Evolutionary conservation across 2,888 invertebrate genomes (phyloP), one percentile per base, ranked within the genome.

Genomic region (Caenorhabditis imperialis): DNA sequence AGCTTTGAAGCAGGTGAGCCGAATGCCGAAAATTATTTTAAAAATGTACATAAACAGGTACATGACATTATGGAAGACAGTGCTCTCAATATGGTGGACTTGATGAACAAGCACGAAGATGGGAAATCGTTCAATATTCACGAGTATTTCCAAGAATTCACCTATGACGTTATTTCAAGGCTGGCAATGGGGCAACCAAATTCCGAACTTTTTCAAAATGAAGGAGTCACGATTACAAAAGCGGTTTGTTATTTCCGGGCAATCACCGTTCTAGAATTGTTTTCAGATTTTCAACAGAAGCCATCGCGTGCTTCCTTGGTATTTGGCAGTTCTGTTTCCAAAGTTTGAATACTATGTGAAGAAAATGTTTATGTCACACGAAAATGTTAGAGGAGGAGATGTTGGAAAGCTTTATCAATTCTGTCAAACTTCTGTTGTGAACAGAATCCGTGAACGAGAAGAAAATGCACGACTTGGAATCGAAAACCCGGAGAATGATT

Each of bases 151-250:
- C 81, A 82, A 61, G 80, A 82, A 47, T 78, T 71, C 45, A 79
- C 82, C 4, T 69, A 77, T 18, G 82, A 82, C 40, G 69, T 82
- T 16, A 82, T 82, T 14, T 74, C 67, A 5, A 54, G 81, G 12
- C 54, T 82, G 14, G 81, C 81, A 1, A 77, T 82, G 74, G 82
- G 82, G 0, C 78, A 81, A 54, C 58, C 73, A 23, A 57, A 70
- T 5, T 73, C 73, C 8, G 74, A 72, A 16, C 62, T 67, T 58
- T 82, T 79, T 51, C 60, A 75, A 8, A 81, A 79, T 44, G 27
- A 61, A 20, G 47, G 47, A 1, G 42, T 73, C 12, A 53, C 65
- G 10, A 20, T 71, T 40, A 50, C 55, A 8, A 62, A 62, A 44
- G 54, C 62, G 14, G 76, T 76, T 27, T 18, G 27, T 16, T 53